Percentiles rank a stretch among this genome's conserved stretches.
phyloP scores from a whole-genome alignment of 2,888 invertebrate species.

The Apoderus coryli region DNA sequence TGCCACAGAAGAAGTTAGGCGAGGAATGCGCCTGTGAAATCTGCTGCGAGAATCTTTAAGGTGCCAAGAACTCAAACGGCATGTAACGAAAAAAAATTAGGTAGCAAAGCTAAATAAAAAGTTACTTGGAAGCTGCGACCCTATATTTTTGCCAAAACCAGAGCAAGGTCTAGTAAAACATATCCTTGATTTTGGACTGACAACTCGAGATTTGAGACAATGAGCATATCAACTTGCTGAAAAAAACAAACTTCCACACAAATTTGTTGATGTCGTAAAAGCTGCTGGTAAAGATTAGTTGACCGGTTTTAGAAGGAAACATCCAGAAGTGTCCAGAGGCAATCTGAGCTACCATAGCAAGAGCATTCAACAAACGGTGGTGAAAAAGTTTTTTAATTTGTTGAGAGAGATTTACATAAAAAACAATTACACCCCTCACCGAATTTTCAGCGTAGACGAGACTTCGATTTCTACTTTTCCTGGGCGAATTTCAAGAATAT shows the following conservation, averaged over 20 bases:
- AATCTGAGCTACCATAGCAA: conserved; percentile 8
- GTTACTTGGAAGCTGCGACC: background rate
- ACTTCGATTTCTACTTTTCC: conserved; percentile 9
- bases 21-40: background rate
- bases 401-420: background rate
- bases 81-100: background rate
- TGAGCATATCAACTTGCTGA: too few species aligned
- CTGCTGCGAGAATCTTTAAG: background rate
- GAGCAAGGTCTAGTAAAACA: background rate
- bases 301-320: conserved; percentile 6
- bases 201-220: conserved; percentile 7
- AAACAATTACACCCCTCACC: conserved; percentile 6
- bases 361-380: conserved; percentile 6
- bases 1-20: conserved; percentile 1
- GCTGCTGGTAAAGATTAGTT: conserved; percentile 9
- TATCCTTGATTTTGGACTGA: conserved; percentile 5
- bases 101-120: background rate
- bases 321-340: conserved; percentile 9
- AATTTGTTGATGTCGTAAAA: background rate
- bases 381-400: conserved; percentile 7
- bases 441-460: conserved; percentile 10
- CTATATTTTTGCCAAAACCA: too few species aligned
- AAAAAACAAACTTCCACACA: background rate
- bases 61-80: conserved; percentile 1
- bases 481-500: conserved; percentile 9